These are phyloP conservation scores for Epirrita christyi DNA, from an alignment of 2,888 invertebrate species.

Conservation along the genomic window DNA sequence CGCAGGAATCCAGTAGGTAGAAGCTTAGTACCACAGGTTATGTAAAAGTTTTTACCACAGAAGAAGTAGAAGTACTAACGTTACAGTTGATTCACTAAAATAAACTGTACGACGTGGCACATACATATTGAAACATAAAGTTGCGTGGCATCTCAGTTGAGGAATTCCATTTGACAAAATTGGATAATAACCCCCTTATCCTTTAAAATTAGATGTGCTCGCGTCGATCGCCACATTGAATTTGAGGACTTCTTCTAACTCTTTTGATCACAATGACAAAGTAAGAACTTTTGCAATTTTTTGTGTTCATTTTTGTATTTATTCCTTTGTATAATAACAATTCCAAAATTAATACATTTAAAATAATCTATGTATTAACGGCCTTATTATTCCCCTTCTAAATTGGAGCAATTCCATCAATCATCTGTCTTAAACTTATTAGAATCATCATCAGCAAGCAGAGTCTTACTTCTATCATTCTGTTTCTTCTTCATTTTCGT, in stretches of 20 bases:
- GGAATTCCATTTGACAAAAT: neutral
- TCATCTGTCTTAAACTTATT: neutral
- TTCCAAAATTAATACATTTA: no score
- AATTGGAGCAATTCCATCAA: no score
- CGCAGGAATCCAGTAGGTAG: slow-evolving; percentile 33
- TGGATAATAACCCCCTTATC: neutral
- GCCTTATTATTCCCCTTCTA: no score
- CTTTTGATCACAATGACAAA: no score
- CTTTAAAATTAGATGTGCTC: neutral
- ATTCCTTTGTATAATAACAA: no score
- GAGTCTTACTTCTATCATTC: slow-evolving; percentile 29
- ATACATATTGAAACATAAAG: no score
- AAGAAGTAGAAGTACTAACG: slow-evolving; percentile 1
- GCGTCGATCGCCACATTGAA: neutral
- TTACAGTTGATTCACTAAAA: no score
- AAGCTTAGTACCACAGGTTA: slow-evolving; percentile 37
- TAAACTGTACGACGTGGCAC: no score
- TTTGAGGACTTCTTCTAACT: neutral
- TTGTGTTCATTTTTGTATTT: no score
- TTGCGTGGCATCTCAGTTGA: no score
- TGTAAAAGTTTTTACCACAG: slow-evolving; percentile 22
- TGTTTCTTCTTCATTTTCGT: slow-evolving; percentile 13
- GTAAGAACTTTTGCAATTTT: no score
- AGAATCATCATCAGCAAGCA: neutral
- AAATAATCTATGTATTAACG: no score